phyloP scores from a whole-genome alignment of 2,888 invertebrate genomes.

The Patella pellucida region DNA sequence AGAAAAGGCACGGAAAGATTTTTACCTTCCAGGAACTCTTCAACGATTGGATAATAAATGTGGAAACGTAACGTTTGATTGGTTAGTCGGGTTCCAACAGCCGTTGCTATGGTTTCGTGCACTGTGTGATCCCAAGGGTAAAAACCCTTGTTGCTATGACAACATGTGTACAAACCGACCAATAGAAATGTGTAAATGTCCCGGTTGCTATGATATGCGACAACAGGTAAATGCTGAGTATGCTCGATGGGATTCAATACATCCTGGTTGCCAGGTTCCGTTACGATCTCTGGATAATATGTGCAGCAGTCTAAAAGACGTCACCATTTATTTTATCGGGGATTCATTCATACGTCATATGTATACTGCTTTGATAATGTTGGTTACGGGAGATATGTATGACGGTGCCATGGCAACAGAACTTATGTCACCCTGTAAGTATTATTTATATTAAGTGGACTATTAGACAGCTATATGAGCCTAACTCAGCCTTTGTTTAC shows the following conservation, averaged over 20 bases:
- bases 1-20: not conserved
- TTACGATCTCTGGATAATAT: not conserved
- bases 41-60: conserved; percentile 14
- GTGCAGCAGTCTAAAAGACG: conserved; percentile 13
- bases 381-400: conserved; percentile 1
- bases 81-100: not conserved
- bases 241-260: not conserved
- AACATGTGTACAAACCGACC: not conserved
- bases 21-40: conserved; percentile 9
- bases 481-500: too few species aligned
- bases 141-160: conserved; percentile 17
- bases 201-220: conserved; percentile 1
- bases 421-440: not conserved
- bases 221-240: conserved; percentile 4
- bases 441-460: not conserved
- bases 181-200: conserved; percentile 10
- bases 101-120: conserved; percentile 12
- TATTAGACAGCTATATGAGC: too few species aligned
- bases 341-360: conserved; percentile 16
- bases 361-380: conserved; percentile 17
- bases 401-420: conserved; percentile 6
- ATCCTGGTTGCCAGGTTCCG: not conserved
- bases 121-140: conserved; percentile 11
- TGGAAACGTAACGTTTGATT: conserved; percentile 20
- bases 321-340: conserved; percentile 7